Evolutionary conservation across 2,113 vertebrate species (phyloP).

Genomic region (Dinomys branickii): DNA sequence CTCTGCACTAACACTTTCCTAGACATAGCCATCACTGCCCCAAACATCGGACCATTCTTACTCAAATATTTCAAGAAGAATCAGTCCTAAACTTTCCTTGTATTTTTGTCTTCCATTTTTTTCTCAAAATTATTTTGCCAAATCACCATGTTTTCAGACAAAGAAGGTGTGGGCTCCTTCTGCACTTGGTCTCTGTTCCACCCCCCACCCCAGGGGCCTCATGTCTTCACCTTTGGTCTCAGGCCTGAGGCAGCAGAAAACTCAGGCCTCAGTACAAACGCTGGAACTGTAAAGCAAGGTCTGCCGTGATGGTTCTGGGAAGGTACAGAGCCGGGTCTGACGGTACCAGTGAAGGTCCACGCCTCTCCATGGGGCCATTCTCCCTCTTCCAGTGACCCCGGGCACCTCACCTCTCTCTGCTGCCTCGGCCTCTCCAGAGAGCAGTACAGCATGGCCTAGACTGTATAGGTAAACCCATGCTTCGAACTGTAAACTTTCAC

Average conservation of each 20-base stretch:
- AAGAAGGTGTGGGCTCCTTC: not conserved
- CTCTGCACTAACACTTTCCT: not conserved
- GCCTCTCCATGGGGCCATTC: not conserved
- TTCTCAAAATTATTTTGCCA: not conserved
- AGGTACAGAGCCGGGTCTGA: not conserved
- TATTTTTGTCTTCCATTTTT: not conserved
- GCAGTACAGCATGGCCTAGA: not conserved
- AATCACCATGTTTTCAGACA: not conserved
- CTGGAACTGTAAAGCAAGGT: slow-evolving; percentile 12
- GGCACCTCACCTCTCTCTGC: not conserved
- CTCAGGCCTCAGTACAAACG: not conserved
- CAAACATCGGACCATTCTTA: not conserved
- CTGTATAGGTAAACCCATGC: not conserved
- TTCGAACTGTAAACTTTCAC: not conserved
- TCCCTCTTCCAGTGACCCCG: not conserved
- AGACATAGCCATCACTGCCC: not conserved
- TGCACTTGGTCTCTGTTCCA: not conserved
- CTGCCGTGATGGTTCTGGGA: not conserved
- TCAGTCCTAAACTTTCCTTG: not conserved
- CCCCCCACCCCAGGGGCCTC: not conserved
- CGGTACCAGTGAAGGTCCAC: not conserved
- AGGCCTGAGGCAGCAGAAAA: not conserved
- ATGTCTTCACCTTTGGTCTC: not conserved
- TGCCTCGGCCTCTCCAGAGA: not conserved
- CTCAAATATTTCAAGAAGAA: not conserved